Conservation (phyloP, 1,140 invertebrate genomes). For the Cherax quadricarinatus region DNA sequence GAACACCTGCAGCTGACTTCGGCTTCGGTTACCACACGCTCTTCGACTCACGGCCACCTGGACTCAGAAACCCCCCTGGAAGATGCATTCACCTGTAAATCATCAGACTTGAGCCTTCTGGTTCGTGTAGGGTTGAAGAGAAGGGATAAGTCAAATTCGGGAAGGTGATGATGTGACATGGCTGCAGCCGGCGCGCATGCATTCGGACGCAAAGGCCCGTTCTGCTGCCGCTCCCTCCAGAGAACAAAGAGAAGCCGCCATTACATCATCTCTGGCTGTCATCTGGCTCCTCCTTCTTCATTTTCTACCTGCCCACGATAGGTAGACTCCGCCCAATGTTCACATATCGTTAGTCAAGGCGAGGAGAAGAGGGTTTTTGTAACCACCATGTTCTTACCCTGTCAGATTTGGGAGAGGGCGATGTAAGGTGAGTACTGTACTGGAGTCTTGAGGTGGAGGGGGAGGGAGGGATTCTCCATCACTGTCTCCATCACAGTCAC, state of each 20-base stretch:
- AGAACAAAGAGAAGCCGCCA: constrained; percentile 68
- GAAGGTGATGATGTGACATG: constrained; percentile 49
- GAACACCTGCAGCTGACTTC: constrained; percentile 33
- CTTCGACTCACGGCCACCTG: background rate
- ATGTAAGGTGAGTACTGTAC: background rate
- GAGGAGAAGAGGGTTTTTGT: constrained; percentile 59
- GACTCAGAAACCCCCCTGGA: constrained; percentile 7
- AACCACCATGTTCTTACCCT: constrained; percentile 52
- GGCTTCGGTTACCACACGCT: background rate
- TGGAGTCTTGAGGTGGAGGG: background rate
- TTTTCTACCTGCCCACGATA: constrained; percentile 71
- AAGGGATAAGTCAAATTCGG: constrained; percentile 54
- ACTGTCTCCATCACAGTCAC: too few relatives aligned
- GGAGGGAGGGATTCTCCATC: too few relatives aligned
- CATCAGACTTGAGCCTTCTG: constrained; percentile 47
- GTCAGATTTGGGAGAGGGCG: background rate
- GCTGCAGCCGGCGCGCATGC: constrained; percentile 60
- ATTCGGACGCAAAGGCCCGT: constrained; percentile 66
- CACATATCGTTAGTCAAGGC: constrained; percentile 69
- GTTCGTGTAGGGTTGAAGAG: constrained; percentile 24
- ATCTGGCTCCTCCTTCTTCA: constrained; percentile 70
- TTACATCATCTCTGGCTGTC: constrained; percentile 70
- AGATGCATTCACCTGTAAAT: constrained; percentile 41
- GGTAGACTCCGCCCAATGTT: constrained; percentile 70
- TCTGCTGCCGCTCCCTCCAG: constrained; percentile 66